Evolutionary conservation across 2,888 invertebrate genomes (phyloP), one percentile per base, ranked within the genome.

Genomic region (Gerris lacustris): DNA sequence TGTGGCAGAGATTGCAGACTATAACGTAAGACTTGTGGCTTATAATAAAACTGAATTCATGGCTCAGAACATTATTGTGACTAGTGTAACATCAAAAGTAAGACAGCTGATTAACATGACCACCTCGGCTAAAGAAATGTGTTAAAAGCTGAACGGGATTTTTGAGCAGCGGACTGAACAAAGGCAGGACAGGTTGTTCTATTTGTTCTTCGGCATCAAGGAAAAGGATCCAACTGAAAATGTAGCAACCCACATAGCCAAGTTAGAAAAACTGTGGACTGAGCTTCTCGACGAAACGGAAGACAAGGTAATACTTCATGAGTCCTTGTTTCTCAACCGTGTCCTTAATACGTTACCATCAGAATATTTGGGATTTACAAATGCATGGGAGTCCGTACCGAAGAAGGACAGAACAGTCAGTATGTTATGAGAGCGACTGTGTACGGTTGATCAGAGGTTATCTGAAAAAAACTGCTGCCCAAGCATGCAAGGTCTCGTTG

Each of bases 331-430:
- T 31, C 6, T 70, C 17, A 70, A 67, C 44, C 55, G 55, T 2
- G 15, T 55, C 15, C 15, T 55, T 6, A 31, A 18, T 44, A 66
- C 66, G 6, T 43, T 44, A 6, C 71, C 63, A 43, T 44, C 67
- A 11, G 69, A 63, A 45, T 69, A 69, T 62, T 31, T 63, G 64
- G 72, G 69, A 63, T 69, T 71, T 64, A 69, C 69, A 43, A 72
- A 72, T 72, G 72, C 72, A 55, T 69, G 72, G 72, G 72, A 72
- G 64, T 72, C 72, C 15, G 64, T 69, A 9, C 72, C 72, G 17
- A 72, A 67, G 69, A 66, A 69, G 55, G 11, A 67, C 47, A 69
- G 72, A 11, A 72, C 17, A 31, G 66, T 69, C 66, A 69, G 67
- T 55, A 17, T 45, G 18, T 63, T 71, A n/a, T 62, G 71, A 67